Conservation (phyloP, 30 jellyfish, hydroid and myxozoan genomes). For the Aurelia aurita region DNA sequence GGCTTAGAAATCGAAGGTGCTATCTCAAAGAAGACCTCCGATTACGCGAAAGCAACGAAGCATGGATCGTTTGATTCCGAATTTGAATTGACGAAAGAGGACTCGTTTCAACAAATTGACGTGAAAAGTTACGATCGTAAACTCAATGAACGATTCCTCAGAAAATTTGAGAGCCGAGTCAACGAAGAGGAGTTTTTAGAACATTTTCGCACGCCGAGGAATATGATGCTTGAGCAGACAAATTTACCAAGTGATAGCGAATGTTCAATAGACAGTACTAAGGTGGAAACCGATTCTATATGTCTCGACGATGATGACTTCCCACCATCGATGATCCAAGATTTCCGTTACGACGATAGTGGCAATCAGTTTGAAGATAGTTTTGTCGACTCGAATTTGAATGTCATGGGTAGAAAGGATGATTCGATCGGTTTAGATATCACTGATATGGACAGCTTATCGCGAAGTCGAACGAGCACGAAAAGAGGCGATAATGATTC, state of each 20-base stretch:
- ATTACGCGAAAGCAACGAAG: conserved; percentile 9
- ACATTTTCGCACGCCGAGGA: conserved; percentile 27
- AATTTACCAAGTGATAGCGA: conserved; percentile 66
- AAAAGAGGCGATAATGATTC: conserved; percentile 34
- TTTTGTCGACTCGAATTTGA: conserved; percentile 24
- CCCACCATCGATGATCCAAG: conserved; percentile 63
- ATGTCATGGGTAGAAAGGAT: conserved; percentile 26
- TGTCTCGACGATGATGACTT: conserved; percentile 70
- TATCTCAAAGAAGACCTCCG: background rate
- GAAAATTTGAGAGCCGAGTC: conserved; percentile 33
- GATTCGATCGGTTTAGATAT: background rate
- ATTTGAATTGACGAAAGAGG: conserved; percentile 26
- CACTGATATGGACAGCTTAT: background rate
- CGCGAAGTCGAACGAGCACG: conserved; percentile 61
- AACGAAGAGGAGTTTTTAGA: conserved; percentile 42
- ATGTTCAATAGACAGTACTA: conserved; percentile 62
- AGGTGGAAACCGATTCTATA: conserved; percentile 62
- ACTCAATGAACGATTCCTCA: conserved; percentile 18
- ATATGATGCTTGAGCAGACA: conserved; percentile 23
- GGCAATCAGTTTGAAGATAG: conserved; percentile 12
- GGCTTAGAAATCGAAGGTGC: conserved; percentile 27
- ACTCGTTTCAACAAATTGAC: conserved; percentile 9
- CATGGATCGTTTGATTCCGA: conserved; percentile 60
- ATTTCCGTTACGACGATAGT: conserved; percentile 35
- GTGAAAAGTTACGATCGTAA: conserved; percentile 15